These are phyloP conservation scores for Synodontis membranacea DNA, from an alignment of 2,113 vertebrate genomes.

Conservation along the genomic window DNA sequence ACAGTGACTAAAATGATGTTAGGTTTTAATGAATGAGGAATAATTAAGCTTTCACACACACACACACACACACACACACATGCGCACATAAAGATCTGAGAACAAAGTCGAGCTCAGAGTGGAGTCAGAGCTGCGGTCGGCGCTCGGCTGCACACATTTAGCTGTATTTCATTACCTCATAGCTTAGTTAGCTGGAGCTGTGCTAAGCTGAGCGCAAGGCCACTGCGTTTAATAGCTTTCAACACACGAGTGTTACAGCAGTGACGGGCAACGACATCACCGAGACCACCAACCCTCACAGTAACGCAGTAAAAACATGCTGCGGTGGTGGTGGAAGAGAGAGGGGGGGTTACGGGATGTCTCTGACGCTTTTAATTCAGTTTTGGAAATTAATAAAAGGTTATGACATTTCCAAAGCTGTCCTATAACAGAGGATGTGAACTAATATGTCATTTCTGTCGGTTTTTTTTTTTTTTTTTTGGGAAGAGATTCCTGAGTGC, in stretches of 20 bases:
- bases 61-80: conserved; percentile 14
- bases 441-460: conserved; percentile 52
- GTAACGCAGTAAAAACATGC: neutral
- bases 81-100: neutral
- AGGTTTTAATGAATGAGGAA: neutral
- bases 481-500: conserved; percentile 51
- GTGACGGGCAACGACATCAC: conserved; percentile 66
- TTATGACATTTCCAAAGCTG: conserved; percentile 64
- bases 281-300: conserved; percentile 45
- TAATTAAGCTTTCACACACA: neutral
- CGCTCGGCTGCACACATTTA: conserved; percentile 23
- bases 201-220: conserved; percentile 65
- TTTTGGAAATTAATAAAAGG: conserved; percentile 54
- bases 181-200: conserved; percentile 52
- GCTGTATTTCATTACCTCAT: conserved; percentile 43
- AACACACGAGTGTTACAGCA: conserved; percentile 68
- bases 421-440: conserved; percentile 36
- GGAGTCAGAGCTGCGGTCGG: conserved; percentile 7
- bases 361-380: conserved; percentile 34
- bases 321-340: neutral
- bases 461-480: conserved; percentile 5
- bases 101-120: neutral
- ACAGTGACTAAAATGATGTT: neutral
- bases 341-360: conserved; percentile 21
- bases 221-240: conserved; percentile 73